These are phyloP conservation scores for Sphyrna mokarran DNA, from an alignment of 2,113 vertebrate species.

Conservation along the genomic window DNA sequence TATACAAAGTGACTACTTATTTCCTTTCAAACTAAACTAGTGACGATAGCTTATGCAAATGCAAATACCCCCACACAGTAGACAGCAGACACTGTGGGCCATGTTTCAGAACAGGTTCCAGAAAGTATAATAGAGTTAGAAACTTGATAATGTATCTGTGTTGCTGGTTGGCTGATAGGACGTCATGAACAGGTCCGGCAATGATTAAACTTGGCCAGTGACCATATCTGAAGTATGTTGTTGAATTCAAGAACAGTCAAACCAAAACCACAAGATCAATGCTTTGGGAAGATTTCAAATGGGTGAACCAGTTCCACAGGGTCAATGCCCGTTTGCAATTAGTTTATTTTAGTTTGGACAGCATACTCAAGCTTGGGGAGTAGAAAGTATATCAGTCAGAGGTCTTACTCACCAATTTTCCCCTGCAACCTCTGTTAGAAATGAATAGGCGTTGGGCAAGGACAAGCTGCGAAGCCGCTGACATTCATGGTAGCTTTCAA, in stretches of 20 bases:
- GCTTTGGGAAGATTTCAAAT: not conserved
- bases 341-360: no score
- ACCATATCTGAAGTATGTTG: not conserved
- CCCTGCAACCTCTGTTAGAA: not conserved
- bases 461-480: not conserved
- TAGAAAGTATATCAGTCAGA: no score
- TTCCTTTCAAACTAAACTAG: not conserved
- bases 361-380: not conserved
- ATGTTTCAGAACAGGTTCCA: not conserved
- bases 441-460: no score
- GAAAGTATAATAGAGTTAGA: not conserved
- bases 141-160: not conserved
- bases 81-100: not conserved
- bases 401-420: no score
- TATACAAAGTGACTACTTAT: not conserved
- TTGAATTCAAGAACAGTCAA: not conserved
- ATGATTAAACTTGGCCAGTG: not conserved
- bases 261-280: not conserved
- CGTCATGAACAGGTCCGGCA: not conserved
- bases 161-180: not conserved
- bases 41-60: constrained; percentile 4
- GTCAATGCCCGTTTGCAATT: no score
- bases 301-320: no score
- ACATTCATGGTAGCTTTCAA: not conserved
- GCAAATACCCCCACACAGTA: not conserved